Evolutionary conservation across 2,888 invertebrate genomes (phyloP).

Genomic region (Magallana nippona): DNA sequence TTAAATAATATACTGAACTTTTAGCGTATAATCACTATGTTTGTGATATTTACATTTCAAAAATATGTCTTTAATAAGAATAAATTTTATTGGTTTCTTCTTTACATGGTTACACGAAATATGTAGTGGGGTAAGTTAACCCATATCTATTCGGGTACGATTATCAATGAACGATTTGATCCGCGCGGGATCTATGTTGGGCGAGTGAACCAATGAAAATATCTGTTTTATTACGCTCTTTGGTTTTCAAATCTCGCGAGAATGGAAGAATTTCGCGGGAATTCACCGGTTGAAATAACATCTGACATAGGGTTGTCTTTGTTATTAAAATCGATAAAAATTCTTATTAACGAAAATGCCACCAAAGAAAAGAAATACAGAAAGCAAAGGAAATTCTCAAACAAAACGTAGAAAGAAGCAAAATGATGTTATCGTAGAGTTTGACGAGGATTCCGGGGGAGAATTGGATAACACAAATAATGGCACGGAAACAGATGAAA

Average conservation of each 20-base stretch:
- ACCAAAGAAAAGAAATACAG: slow-evolving; percentile 67
- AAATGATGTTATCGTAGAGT: slow-evolving; percentile 64
- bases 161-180: not conserved
- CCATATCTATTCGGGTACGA: too few species aligned
- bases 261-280: slow-evolving; percentile 55
- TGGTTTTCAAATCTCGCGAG: slow-evolving; percentile 48
- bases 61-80: too few species aligned
- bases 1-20: too few species aligned
- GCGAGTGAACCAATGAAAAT: not conserved
- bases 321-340: slow-evolving; percentile 25
- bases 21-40: too few species aligned
- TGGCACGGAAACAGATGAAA: slow-evolving; percentile 56
- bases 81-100: too few species aligned
- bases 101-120: too few species aligned
- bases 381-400: slow-evolving; percentile 63
- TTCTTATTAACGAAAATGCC: slow-evolving; percentile 60
- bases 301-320: slow-evolving; percentile 32
- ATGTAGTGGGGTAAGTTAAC: too few species aligned
- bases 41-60: too few species aligned
- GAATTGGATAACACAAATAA: slow-evolving; percentile 54
- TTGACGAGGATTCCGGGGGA: slow-evolving; percentile 55
- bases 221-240: not conserved
- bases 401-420: slow-evolving; percentile 70
- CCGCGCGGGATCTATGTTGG: not conserved
- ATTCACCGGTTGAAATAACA: slow-evolving; percentile 40